Evolutionary conservation across 2,797 vertebrate genomes (phyloP).

Genomic region (Botia kubotai): DNA sequence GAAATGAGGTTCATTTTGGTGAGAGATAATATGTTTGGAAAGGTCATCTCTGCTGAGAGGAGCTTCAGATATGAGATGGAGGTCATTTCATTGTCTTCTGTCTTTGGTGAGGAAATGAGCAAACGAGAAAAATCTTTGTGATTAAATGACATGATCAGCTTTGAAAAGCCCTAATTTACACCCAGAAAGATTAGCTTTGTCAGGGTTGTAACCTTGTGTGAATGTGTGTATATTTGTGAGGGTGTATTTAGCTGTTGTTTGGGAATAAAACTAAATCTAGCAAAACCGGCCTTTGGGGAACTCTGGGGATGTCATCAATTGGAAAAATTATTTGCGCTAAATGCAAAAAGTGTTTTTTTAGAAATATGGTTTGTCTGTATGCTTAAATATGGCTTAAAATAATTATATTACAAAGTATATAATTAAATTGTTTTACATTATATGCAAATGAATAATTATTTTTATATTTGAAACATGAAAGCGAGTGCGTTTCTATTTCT

Average conservation of each 20-base stretch:
- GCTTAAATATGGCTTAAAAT: too few relatives aligned
- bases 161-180: conserved; percentile 13
- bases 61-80: conserved; percentile 18
- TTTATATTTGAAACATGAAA: too few relatives aligned
- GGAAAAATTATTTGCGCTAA: too few relatives aligned
- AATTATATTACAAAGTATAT: too few relatives aligned
- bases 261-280: not conserved
- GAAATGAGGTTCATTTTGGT: conserved; percentile 18
- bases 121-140: not conserved
- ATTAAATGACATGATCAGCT: conserved; percentile 8
- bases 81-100: conserved; percentile 27
- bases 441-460: too few relatives aligned
- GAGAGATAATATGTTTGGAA: conserved; percentile 3
- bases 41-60: conserved; percentile 5
- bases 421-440: too few relatives aligned
- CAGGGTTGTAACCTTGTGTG: not conserved
- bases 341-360: too few relatives aligned
- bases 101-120: conserved; percentile 26
- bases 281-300: not conserved
- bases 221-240: not conserved
- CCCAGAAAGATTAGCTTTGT: conserved; percentile 8
- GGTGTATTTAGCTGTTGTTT: not conserved
- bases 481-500: too few relatives aligned
- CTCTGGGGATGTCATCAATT: not conserved
- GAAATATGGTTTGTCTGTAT: too few relatives aligned